Conservation (phyloP, 1,140 invertebrate species). For the Platorchestia sp. region DNA sequence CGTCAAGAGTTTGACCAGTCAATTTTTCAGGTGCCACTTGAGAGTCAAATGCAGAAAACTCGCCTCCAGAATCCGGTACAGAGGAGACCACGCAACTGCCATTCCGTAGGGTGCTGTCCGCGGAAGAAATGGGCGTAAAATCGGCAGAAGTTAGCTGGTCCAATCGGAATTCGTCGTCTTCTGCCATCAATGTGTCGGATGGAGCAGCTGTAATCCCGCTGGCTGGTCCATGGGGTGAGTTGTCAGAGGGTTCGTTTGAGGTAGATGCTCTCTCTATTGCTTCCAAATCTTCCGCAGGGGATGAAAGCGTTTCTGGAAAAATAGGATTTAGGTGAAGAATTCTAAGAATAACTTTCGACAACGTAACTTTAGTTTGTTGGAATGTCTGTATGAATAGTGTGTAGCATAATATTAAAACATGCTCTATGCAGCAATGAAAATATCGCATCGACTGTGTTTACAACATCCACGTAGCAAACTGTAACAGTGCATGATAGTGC, state of each 20-base stretch:
- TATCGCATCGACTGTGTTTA: not conserved
- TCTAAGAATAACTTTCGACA: not conserved
- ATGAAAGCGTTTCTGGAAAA: conserved; percentile 49
- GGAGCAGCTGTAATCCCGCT: not conserved
- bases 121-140: not conserved
- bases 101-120: not conserved
- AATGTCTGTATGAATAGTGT: not conserved
- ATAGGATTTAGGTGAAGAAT: not conserved
- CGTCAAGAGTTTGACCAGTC: not conserved
- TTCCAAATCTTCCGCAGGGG: not conserved
- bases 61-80: not conserved
- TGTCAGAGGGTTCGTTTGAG: not conserved
- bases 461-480: not conserved
- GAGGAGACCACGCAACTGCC: not conserved
- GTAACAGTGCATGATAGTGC: too few relatives aligned
- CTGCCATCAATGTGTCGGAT: not conserved
- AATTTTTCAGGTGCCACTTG: not conserved
- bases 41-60: not conserved
- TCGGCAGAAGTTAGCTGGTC: conserved; percentile 30
- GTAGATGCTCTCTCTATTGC: not conserved
- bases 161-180: conserved; percentile 39
- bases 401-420: not conserved
- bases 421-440: not conserved
- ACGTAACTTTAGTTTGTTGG: not conserved
- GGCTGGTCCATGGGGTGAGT: not conserved